Conservation (phyloP, 2,113 vertebrate genomes). For the Gymnorhina tibicen region DNA sequence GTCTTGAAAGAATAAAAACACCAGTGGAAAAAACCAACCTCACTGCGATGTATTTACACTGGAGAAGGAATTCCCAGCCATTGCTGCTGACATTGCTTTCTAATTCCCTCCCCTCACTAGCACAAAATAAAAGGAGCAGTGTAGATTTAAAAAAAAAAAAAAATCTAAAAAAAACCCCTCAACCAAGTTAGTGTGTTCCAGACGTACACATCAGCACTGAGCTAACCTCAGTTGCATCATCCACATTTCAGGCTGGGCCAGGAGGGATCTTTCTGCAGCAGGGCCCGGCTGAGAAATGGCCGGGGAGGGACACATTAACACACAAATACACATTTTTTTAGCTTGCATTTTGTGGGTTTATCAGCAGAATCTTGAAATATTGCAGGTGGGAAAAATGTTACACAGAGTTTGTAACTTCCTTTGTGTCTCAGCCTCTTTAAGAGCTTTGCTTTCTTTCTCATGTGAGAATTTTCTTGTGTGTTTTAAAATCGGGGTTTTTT, state of each 20-base stretch:
- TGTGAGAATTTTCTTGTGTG: neutral
- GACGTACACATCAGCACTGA: constrained; percentile 60
- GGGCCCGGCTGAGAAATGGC: neutral
- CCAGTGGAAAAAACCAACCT: neutral
- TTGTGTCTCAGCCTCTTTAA: neutral
- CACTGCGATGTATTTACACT: neutral
- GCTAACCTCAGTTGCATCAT: constrained; percentile 64
- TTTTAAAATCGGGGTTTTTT: neutral
- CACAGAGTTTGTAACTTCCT: neutral
- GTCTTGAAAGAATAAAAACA: neutral
- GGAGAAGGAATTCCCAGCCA: neutral
- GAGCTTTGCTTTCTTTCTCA: neutral
- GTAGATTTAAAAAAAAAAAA: neutral
- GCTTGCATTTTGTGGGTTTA: neutral
- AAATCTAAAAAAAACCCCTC: neutral
- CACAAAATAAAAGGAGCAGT: constrained; percentile 40
- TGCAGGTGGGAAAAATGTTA: constrained; percentile 4
- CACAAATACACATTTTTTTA: neutral
- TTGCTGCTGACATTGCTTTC: constrained; percentile 2
- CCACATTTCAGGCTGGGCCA: constrained; percentile 44
- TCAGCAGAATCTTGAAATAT: constrained; percentile 25
- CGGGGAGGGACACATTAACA: constrained; percentile 16
- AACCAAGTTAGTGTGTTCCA: constrained; percentile 22
- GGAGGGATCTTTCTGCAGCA: constrained; percentile 38
- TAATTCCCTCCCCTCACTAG: neutral